A percentile compares a stretch with the other conserved stretches of the same genome.
phyloP scores from a whole-genome alignment of 2,113 vertebrate species.

The Bothrops jararaca region DNA sequence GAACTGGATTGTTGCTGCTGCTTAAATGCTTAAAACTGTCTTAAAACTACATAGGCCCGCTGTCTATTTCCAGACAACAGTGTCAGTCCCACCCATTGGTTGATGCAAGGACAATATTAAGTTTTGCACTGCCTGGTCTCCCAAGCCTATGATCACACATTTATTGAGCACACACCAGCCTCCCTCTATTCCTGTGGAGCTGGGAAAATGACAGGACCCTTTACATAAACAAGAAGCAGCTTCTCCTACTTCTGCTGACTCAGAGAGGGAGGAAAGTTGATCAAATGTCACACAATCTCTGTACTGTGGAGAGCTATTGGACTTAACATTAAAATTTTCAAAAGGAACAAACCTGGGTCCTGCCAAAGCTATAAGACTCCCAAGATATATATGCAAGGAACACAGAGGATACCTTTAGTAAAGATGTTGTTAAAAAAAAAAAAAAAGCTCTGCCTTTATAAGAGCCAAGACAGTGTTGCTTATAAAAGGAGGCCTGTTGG shows the following conservation, averaged over 20 bases:
- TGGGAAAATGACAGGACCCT: neutral
- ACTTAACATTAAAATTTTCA: neutral
- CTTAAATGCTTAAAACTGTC: neutral
- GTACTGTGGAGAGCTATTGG: neutral
- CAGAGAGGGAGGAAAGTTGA: neutral
- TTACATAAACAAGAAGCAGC: neutral
- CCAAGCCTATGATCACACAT: neutral
- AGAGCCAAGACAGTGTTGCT: neutral
- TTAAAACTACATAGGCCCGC: neutral
- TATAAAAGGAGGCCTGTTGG: neutral
- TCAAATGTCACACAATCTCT: neutral
- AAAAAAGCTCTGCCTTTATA: neutral
- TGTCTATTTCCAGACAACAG: neutral
- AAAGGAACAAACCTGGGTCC: neutral
- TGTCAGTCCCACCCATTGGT: neutral
- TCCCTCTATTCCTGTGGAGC: no score
- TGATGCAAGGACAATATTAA: neutral
- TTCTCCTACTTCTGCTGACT: neutral
- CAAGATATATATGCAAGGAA: neutral
- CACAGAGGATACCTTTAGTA: neutral
- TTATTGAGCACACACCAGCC: neutral
- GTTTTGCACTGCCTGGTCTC: neutral
- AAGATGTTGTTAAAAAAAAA: neutral
- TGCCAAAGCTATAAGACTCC: neutral
- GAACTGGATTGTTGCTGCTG: neutral